phyloP scores from a whole-genome alignment of 2,888 invertebrate genomes.

The Loripinus fragilis region DNA sequence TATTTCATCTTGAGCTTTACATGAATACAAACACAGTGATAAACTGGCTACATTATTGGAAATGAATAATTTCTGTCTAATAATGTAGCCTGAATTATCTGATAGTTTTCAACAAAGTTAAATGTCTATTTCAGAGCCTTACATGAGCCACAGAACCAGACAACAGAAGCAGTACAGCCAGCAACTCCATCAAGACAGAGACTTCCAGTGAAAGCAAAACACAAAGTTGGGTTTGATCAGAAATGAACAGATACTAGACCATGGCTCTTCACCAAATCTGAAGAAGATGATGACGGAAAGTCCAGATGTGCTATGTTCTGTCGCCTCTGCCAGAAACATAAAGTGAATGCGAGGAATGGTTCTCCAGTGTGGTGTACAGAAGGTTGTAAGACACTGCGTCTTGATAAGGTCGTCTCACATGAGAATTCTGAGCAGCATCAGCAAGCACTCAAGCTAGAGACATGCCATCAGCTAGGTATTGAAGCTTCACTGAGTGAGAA shows the following conservation, averaged over 20 bases:
- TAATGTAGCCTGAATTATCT: too few relatives aligned
- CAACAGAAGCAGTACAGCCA: background rate
- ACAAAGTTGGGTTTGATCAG: slow-evolving; percentile 26
- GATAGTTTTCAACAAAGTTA: background rate
- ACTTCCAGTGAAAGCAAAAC: slow-evolving; percentile 19
- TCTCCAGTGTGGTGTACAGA: slow-evolving; percentile 20
- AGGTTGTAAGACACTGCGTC: slow-evolving; percentile 27
- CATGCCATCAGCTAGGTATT: background rate
- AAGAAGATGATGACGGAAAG: slow-evolving; percentile 14
- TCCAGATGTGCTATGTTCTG: slow-evolving; percentile 15
- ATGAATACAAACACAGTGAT: background rate
- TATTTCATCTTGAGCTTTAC: background rate
- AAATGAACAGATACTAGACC: slow-evolving; percentile 15
- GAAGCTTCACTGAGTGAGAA: background rate
- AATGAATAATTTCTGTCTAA: too few relatives aligned
- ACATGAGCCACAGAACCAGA: background rate
- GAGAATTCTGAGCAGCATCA: slow-evolving; percentile 34
- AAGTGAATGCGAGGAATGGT: slow-evolving; percentile 22
- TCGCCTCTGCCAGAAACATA: slow-evolving; percentile 32
- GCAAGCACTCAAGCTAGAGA: slow-evolving; percentile 20
- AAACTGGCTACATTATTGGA: background rate
- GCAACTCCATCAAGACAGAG: background rate
- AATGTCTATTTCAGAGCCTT: background rate
- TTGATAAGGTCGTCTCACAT: slow-evolving; percentile 25
- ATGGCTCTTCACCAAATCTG: slow-evolving; percentile 17